Base-by-base conservation (phyloP, 2,113 vertebrate genomes). In the Dasyprocta punctata region DNA sequence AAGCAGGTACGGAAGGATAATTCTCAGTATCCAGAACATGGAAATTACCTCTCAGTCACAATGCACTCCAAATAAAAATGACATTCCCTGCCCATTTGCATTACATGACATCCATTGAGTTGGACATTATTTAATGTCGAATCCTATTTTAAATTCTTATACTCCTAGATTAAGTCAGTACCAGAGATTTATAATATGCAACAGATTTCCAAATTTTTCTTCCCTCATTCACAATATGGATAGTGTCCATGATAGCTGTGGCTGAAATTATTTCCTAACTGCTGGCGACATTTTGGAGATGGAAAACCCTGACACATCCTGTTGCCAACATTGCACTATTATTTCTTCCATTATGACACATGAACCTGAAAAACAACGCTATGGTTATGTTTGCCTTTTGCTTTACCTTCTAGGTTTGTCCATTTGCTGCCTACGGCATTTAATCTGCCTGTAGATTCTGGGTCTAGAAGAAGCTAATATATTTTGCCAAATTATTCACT, bases 401-500 rank as follows among this genome's bases (percentile, higher is more conserved):
- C 13, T 96, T 97, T 85, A 77, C 5, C 65, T 97, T 95, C 8
- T 84, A 19, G 83, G 96, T 41, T 38, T 95, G 26, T 63, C 90
- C 20, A 92, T 93, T 92, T 90, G 78, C 67, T 56, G 36, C 67
- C 49, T 77, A 49, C 61, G 92, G 22, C n/a, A 90, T 86, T 97
- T 97, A 97, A 95, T 98, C 87, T 96, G 22, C 60, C 61, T 81
- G 13, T 82, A 97, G 97, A 96, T 54, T 95, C 86, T 56, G 86
- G 30, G 44, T 82, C 95, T 84, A 89, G 75, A 97, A 84, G 69
- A 86, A 92, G 77, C 14, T 92, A 85, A 97, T 97, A 86, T 3
- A 63, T 96, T 67, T 96, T 56, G 28, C 54, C 85, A 98, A 97
- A 97, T 97, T 98, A 98, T 97, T 95, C 95, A 86, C 22, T 89